phyloP scores from a whole-genome alignment of 2,888 invertebrate genomes.

The Caenorhabditis sinica region DNA sequence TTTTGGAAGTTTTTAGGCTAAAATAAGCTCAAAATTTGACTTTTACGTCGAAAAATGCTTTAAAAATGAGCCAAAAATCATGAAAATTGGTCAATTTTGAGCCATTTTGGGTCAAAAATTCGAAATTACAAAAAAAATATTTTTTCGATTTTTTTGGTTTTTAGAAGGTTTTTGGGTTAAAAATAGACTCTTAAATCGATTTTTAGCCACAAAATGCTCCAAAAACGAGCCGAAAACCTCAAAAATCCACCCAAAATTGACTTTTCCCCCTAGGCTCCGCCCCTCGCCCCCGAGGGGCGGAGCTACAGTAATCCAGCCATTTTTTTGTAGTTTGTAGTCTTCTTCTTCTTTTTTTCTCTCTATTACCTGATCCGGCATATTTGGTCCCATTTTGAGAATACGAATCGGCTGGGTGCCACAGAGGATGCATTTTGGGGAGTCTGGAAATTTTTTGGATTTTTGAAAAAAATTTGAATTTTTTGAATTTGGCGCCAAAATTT shows the following conservation, averaged over 20 bases:
- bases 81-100: too few relatives aligned
- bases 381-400: conserved; percentile 48
- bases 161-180: background rate
- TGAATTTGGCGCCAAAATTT: background rate
- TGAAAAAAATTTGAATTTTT: background rate
- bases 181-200: too few relatives aligned
- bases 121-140: background rate
- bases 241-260: too few relatives aligned
- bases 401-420: conserved; percentile 19
- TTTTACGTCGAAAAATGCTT: too few relatives aligned
- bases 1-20: conserved; percentile 6
- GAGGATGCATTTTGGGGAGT: background rate
- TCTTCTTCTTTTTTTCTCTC: background rate
- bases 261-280: too few relatives aligned
- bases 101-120: background rate
- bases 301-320: too few relatives aligned
- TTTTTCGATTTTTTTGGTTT: background rate
- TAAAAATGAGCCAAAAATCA: too few relatives aligned
- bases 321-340: background rate
- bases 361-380: conserved; percentile 42
- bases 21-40: background rate
- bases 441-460: background rate
- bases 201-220: too few relatives aligned
- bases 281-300: too few relatives aligned
- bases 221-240: too few relatives aligned